Base-by-base conservation (phyloP, 2,113 vertebrate genomes). In the Cebidichthys violaceus region DNA sequence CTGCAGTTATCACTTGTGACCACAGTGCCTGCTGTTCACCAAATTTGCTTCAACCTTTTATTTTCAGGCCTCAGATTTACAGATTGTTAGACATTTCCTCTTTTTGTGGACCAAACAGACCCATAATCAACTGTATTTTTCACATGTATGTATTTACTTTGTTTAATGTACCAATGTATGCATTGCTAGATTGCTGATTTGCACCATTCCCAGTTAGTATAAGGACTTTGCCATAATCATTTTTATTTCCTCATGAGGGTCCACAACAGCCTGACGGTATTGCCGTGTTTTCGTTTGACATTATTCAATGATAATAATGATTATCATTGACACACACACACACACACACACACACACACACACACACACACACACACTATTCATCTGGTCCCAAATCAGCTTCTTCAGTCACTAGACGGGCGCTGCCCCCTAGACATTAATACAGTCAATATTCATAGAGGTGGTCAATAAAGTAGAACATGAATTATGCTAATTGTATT, bases 371-470 rank as follows among this genome's bases (percentile, higher is more conserved):
- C n/a, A n/a, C n/a, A n/a, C n/a, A 18, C 15, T 6, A 10, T 29
- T 52, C 24, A 67, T 47, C 15, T 43, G 17, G 1, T 35, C 37
- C 33, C 33, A 37, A 60, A 70, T 50, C 31, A 52, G 50, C 37
- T 61, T 71, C 47, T 10, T 15, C 24, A 59, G 33, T 66, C 31
- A 9, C 31, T 61, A 7, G 45, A 24, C 2, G 0, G 20, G 64
- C 60, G 75, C 47, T 86, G 64, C 43, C 55, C 54, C 54, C 67
- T 79, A 39, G 47, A 75, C 76, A 37, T 79, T 33, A 79, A 50
- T n/a, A 70, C 50, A 59, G 33, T 45, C 33, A 75, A 39, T 57
- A 4, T 15, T 69, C 10, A 59, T 0, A 54, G 52, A 54, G 4
- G 7, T 4, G 20, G 27, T 74, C 41, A 27, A 59, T 47, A 45